Base-by-base conservation (phyloP, 1,140 invertebrate species). In the Rhagoletis pomonella region DNA sequence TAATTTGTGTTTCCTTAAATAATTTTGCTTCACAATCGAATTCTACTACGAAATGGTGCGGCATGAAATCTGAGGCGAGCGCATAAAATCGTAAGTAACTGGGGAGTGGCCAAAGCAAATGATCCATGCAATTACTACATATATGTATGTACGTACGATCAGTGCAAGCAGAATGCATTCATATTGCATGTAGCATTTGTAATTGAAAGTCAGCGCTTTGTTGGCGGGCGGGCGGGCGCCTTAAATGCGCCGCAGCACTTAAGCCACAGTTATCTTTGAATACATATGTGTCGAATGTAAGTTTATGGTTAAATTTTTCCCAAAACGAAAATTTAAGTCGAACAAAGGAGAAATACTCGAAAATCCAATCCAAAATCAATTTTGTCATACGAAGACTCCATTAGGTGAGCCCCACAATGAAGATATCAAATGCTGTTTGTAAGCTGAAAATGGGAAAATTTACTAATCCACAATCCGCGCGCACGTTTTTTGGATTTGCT, bases 301-400 rank as follows among this genome's bases (percentile, higher is more conserved):
- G 29, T 29, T 29, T 29, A 29, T 29, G 29, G 29, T 29, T 29
- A 29, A 29, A 29, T 29, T 29, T 29, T 29, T 29, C 29, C 29
- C 29, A 29, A 29, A 29, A 29, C 29, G 29, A 29, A 29, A 29
- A 29, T 29, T 29, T 29, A 29, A 29, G 29, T 29, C 19, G n/a
- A 19, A 42, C 19, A 55, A 29, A 29, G 29, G 29, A 29, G 29
- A 29, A 29, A 29, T 29, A 29, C 29, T 29, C 29, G 29, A 29
- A 29, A 29, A 29, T 29, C 67, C 42, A 62, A 73, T 47, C 50
- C 29, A 81, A 81, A 55, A 50, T 29, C n/a, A 81, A 29, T 81
- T 81, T 19, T 81, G 44, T 81, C 19, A 81, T 81, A 55, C 10
- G 50, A 81, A 81, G 73, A 81, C 73, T 81, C 47, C 73, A 81